Percentiles rank a stretch among this genome's conserved stretches.
These are phyloP conservation scores for Platanista minor DNA, from an alignment of 2,113 vertebrate genomes.

Conservation along the genomic window DNA sequence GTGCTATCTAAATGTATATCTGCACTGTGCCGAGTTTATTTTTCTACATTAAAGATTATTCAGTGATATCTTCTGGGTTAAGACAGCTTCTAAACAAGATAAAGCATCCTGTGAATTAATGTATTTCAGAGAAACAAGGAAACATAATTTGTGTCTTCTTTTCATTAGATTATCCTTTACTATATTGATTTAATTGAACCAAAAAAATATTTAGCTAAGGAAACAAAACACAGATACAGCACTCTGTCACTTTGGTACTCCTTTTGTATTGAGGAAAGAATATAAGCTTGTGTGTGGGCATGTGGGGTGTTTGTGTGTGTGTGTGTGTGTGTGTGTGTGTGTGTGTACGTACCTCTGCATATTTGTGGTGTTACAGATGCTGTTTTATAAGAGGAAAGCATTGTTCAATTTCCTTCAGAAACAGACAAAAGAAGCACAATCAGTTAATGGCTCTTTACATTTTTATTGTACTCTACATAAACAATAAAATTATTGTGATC, in stretches of 20 bases:
- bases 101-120: conserved; percentile 76
- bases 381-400: not conserved
- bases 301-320: too few species aligned
- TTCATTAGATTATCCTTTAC: conserved; percentile 78
- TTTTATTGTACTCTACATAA: not conserved
- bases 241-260: not conserved
- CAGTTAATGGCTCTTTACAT: not conserved
- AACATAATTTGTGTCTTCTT: conserved; percentile 79
- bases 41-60: conserved; percentile 75
- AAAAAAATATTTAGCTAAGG: conserved; percentile 72
- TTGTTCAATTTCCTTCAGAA: not conserved
- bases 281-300: accelerated
- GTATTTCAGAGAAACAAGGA: conserved; percentile 75
- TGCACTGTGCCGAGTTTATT: conserved; percentile 81
- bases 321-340: accelerated
- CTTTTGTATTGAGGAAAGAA: not conserved
- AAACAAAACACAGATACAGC: conserved; percentile 41
- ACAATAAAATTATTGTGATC: conserved; percentile 55
- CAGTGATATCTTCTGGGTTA: conserved; percentile 67
- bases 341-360: not conserved
- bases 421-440: not conserved
- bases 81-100: conserved; percentile 79
- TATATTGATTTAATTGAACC: conserved; percentile 74
- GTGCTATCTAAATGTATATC: conserved; percentile 83
- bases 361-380: not conserved